Base-by-base conservation (phyloP, 1,140 invertebrate genomes). In the Drosophila watanabei region DNA sequence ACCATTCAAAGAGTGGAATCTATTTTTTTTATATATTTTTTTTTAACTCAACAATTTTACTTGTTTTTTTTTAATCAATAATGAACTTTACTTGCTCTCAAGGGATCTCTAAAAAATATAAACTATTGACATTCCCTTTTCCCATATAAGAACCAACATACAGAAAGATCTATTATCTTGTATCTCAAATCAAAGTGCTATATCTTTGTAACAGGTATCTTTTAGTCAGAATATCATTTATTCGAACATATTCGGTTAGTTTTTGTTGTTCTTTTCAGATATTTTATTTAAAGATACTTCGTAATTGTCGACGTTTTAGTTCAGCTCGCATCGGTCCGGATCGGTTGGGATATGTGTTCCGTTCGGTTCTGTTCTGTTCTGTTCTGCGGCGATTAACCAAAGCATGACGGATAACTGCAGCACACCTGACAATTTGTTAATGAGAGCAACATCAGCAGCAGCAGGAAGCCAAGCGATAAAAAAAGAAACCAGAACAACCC, bases 351-450 rank as follows among this genome's bases (percentile, higher is more conserved):
- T 43, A 13, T 35, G 28, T n/a, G n/a, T n/a, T n/a, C n/a, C n/a
- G n/a, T n/a, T n/a, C n/a, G n/a, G n/a, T 51, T 9, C 18, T 35
- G 58, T 24, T 11, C 58, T 60, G 56, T 78, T 82, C 52, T 75
- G 70, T 72, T 81, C 85, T 75, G 70, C 64, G 83, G 75, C 79
- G 79, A 90, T 90, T 82, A 90, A 90, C 79, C 69, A 90, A 90
- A 80, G 46, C 86, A 90, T 90, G 86, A 90, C 86, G 86, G 81
- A 82, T 82, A 86, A 90, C 82, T 85, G 85, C 43, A 24, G 70
- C 28, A 90, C 86, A 90, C 86, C 86, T 90, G 86, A 90, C 86
- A 90, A 90, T 90, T 90, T 90, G 86, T 90, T 90, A 90, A 90
- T 90, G 86, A 90, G 86, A 85, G 86, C 85, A 90, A 82, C 86